A percentile compares a stretch with the other conserved stretches of the same genome.
These are phyloP conservation scores for Colinus virginianus DNA, from an alignment of 2,113 vertebrate species.

Conservation along the genomic window DNA sequence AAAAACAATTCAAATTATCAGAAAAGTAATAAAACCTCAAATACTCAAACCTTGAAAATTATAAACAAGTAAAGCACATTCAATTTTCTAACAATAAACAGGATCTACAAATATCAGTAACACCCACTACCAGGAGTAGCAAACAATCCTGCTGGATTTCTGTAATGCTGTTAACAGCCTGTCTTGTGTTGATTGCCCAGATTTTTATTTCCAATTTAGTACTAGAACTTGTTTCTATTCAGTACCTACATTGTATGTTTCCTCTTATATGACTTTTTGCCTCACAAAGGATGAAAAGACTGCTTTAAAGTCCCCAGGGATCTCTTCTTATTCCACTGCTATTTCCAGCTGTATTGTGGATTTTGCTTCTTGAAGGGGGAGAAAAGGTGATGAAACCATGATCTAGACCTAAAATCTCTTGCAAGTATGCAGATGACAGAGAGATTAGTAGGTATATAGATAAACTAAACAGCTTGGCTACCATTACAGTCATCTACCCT, in stretches of 20 bases:
- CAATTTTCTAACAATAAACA: background rate
- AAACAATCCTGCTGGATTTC: background rate
- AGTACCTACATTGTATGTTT: background rate
- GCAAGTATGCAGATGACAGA: background rate
- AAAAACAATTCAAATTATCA: background rate
- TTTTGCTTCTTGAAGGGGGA: background rate
- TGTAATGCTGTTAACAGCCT: background rate
- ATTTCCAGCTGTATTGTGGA: background rate
- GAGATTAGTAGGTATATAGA: background rate
- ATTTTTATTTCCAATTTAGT: slow-evolving; percentile 22
- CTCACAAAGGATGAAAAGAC: background rate
- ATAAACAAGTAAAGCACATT: background rate
- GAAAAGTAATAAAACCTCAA: background rate
- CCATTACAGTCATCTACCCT: background rate
- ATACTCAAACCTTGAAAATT: background rate
- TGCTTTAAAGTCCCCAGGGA: background rate
- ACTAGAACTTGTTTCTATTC: slow-evolving; percentile 25
- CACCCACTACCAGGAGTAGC: background rate
- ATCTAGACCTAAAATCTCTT: slow-evolving; percentile 6
- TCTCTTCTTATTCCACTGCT: background rate
- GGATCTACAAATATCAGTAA: background rate
- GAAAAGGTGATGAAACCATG: background rate
- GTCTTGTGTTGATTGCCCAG: background rate
- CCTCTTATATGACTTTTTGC: slow-evolving; percentile 38
- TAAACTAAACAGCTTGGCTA: slow-evolving; percentile 4